phyloP scores from a whole-genome alignment of 2,797 vertebrate species.

The Falco peregrinus region DNA sequence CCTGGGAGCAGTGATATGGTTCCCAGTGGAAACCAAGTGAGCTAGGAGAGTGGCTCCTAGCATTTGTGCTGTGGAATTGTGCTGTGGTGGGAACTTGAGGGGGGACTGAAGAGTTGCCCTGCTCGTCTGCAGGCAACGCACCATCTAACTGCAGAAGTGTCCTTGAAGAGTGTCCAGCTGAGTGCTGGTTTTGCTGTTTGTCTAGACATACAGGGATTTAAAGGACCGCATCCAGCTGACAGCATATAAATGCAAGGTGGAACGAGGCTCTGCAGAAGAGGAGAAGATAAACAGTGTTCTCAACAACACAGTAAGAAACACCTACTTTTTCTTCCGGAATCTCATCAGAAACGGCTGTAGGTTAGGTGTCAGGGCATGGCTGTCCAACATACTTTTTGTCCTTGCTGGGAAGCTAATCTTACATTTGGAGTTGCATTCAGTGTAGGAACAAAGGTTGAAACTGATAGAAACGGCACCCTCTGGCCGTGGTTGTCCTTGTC shows the following conservation, averaged over 20 bases:
- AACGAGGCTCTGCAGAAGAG: constrained; percentile 85
- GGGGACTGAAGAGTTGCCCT: not conserved
- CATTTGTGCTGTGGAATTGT: not conserved
- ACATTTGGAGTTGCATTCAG: not conserved
- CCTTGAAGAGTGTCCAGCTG: not conserved
- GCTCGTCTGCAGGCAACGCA: not conserved
- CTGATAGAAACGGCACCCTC: not conserved
- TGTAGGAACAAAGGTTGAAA: not conserved
- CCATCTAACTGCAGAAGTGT: not conserved
- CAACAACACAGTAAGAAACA: constrained; percentile 78
- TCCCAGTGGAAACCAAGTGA: not conserved
- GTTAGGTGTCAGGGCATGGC: not conserved
- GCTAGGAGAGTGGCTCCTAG: not conserved
- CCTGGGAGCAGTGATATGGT: not conserved
- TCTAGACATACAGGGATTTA: constrained; percentile 88
- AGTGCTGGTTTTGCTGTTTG: constrained; percentile 22
- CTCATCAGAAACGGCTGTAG: rapidly evolving
- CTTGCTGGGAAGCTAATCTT: not conserved
- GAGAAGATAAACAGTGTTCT: constrained; percentile 88
- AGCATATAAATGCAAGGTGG: constrained; percentile 87
- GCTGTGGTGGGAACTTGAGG: not conserved
- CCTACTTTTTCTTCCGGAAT: not conserved
- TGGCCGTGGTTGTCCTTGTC: not conserved
- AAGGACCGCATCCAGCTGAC: constrained; percentile 91
- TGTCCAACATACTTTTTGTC: not conserved